phyloP scores from a whole-genome alignment of 23 tunicate species.

The Aplidium turbinatum region DNA sequence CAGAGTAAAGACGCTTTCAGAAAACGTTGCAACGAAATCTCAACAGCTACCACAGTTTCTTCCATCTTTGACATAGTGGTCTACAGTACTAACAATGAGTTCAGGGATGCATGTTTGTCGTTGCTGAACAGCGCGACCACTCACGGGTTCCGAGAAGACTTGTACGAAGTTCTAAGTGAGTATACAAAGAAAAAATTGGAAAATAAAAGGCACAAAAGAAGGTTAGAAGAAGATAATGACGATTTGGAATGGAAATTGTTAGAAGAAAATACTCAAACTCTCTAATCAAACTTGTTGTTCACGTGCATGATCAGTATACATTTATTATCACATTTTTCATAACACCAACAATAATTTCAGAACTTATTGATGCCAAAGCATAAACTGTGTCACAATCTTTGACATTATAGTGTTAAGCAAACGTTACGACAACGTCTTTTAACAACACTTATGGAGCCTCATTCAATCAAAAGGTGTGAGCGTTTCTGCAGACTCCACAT shows the following conservation, averaged over 20 bases:
- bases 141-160: constrained; percentile 20
- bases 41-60: constrained; percentile 6
- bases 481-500: constrained; percentile 80
- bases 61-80: constrained; percentile 24
- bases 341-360: background rate
- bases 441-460: background rate
- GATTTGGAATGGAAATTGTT: constrained; percentile 10
- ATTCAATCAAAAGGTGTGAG: constrained; percentile 54
- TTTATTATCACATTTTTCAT: background rate
- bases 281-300: too few relatives aligned
- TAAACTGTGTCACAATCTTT: too few relatives aligned
- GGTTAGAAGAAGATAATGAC: background rate
- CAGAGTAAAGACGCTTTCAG: background rate
- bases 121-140: constrained; percentile 26
- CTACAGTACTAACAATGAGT: constrained; percentile 18
- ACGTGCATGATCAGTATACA: constrained; percentile 2
- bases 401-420: too few relatives aligned
- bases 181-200: background rate
- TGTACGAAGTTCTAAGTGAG: constrained; percentile 5
- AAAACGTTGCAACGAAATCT: background rate
- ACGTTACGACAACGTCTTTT: too few relatives aligned
- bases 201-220: background rate
- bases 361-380: too few relatives aligned
- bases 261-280: too few relatives aligned
- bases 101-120: constrained; percentile 28